These are phyloP conservation scores for Podarcis siculus DNA, from an alignment of 2,797 vertebrate genomes.

Conservation along the genomic window DNA sequence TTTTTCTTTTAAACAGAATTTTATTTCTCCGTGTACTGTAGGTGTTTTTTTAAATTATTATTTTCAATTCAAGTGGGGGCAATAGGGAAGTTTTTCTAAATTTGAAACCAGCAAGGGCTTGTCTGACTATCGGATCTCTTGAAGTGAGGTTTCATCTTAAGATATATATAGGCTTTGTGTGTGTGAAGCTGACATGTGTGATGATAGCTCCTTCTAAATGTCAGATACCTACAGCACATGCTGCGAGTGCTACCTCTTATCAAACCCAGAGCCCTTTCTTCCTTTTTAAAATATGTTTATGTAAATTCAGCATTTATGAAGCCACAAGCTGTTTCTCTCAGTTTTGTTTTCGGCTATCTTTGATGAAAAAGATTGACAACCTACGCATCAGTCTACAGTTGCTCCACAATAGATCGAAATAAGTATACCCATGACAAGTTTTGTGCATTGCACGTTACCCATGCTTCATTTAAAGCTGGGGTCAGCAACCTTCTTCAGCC, in stretches of 20 bases:
- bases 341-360: constrained; percentile 89
- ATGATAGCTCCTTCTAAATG: constrained; percentile 66
- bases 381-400: constrained; percentile 62
- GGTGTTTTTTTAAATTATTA: neutral
- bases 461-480: neutral
- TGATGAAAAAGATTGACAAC: constrained; percentile 76
- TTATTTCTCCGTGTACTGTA: neutral
- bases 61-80: neutral
- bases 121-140: constrained; percentile 46
- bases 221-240: constrained; percentile 70
- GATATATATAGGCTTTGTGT: constrained; percentile 44
- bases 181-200: constrained; percentile 61
- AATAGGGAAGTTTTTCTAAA: neutral
- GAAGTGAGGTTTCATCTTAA: constrained; percentile 33
- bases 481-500: too few relatives aligned
- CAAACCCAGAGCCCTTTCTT: constrained; percentile 58
- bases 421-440: neutral
- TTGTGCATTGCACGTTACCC: neutral
- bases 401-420: constrained; percentile 42
- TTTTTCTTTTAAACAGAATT: neutral
- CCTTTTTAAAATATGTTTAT: constrained; percentile 69
- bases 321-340: constrained; percentile 91
- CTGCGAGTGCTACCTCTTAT: constrained; percentile 56
- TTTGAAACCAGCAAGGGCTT: constrained; percentile 22
- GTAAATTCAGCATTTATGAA: constrained; percentile 80